Evolutionary conservation across 2,888 invertebrate genomes (phyloP).

Genomic region (Andrena hattorfiana): DNA sequence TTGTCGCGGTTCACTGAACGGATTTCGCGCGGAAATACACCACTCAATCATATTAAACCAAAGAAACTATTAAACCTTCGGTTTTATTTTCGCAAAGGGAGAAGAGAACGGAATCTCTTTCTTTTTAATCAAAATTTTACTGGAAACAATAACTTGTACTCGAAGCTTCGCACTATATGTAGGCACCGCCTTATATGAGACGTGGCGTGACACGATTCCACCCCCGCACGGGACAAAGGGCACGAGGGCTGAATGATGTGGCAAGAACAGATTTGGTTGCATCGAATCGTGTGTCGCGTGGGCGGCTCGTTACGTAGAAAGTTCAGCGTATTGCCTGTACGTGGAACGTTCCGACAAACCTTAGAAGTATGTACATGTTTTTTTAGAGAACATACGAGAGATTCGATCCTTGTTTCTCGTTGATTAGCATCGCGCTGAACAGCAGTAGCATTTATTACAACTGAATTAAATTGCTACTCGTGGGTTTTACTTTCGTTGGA

Average conservation of each 20-base stretch:
- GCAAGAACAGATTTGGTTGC: constrained; percentile 31
- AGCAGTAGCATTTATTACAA: not conserved
- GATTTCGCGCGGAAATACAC: too few relatives aligned
- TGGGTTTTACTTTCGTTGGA: not conserved
- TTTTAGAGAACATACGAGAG: too few relatives aligned
- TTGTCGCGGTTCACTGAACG: constrained; percentile 8
- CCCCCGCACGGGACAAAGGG: constrained; percentile 15
- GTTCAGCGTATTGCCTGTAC: constrained; percentile 24
- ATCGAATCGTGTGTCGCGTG: constrained; percentile 19
- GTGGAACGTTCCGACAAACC: not conserved
- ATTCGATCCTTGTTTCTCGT: not conserved
- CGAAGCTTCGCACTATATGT: not conserved
- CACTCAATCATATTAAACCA: too few relatives aligned
- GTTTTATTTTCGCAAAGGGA: too few relatives aligned
- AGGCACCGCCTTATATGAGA: not conserved
- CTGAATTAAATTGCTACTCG: not conserved
- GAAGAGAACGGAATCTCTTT: too few relatives aligned
- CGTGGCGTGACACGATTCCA: not conserved
- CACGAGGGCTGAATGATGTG: not conserved
- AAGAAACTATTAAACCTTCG: too few relatives aligned
- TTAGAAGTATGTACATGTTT: not conserved
- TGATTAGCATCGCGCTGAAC: not conserved
- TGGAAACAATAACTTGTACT: not conserved
- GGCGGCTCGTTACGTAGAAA: constrained; percentile 24
- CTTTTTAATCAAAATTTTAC: too few relatives aligned